Evolutionary conservation across 2,888 invertebrate species (phyloP), one percentile per base, ranked within the genome.

Genomic region (Agapostemon virescens): DNA sequence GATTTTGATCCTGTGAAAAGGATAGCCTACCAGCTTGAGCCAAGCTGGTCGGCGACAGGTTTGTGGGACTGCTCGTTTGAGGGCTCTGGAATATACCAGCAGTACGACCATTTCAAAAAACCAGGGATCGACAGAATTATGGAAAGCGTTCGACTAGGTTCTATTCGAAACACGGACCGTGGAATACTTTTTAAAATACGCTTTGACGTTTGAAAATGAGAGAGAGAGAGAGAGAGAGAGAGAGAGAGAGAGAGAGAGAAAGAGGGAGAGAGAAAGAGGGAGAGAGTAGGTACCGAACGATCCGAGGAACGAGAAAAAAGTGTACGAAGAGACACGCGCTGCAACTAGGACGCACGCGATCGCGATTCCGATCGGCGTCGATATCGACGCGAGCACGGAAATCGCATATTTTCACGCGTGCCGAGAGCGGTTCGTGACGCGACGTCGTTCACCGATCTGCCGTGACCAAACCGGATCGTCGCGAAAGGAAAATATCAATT

Each of bases 1-100:
- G 91, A 88, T 91, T 92, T 88, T 90, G 91, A 84, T 92, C 92
- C 91, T 92, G 92, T 89, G 92, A 91, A 90, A 92, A 90, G 91
- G 92, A 92, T 89, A 91, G 90, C 92, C 92, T 90, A 88, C 92
- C 92, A 92, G 92, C 92, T 92, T 92, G 92, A 87, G 94, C 94
- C 92, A 95, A 94, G 93, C 95, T 95, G 90, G 95, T 95, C 87
- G 95, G 95, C 90, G 95, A 95, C 93, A 95, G 94, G 89, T 95
- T 95, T 89, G 96, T 95, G 87, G 96, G 96, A 93, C 95, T 96
- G 91, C 94, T 94, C 92, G 95, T 95, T 93, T 95, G 94, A 90
- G 95, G 95, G 93, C 95, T 95, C 95, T 95, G 85, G 87, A 93
- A 93, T 90, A 89, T 89, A 92, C 87, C 88, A 90, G 86, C 88